Evolutionary conservation across 1,140 invertebrate genomes (phyloP).

Genomic region (Eumeta japonica): DNA sequence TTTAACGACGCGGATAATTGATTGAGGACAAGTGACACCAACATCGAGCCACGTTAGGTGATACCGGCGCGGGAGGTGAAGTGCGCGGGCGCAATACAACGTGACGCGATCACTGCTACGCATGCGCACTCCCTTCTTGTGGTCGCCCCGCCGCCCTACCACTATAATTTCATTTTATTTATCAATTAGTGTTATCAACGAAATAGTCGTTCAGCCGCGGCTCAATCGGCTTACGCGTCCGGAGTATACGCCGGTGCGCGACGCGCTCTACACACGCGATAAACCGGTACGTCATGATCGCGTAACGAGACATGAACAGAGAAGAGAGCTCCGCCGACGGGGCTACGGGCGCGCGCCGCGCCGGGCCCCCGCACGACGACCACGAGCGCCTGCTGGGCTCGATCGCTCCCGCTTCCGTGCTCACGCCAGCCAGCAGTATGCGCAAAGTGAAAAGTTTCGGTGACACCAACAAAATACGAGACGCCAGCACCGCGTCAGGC

Average conservation of each 20-base stretch:
- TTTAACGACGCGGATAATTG: no score
- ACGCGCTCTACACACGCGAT: conserved; percentile 39
- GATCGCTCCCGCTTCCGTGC: conserved; percentile 29
- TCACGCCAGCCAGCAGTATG: conserved; percentile 47
- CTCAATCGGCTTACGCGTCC: conserved; percentile 36
- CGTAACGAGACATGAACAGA: conserved; percentile 51
- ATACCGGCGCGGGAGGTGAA: no score
- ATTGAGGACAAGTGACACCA: no score
- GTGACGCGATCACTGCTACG: conserved; percentile 23
- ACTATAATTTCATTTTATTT: conserved; percentile 46
- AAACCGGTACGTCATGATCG: conserved; percentile 44
- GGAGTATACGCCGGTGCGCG: conserved; percentile 35
- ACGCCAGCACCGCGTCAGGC: conserved; percentile 42
- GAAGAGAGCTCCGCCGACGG: conserved; percentile 37
- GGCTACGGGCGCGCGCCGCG: conserved; percentile 38
- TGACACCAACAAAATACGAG: conserved; percentile 45
- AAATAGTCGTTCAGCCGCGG: conserved; percentile 32
- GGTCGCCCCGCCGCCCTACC: conserved; percentile 30
- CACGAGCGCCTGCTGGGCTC: conserved; percentile 35
- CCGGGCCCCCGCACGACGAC: conserved; percentile 40
- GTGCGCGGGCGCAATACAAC: conserved; percentile 30
- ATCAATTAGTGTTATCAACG: conserved; percentile 51
- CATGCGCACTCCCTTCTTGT: conserved; percentile 35
- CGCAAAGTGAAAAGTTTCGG: conserved; percentile 51
- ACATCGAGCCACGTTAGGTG: no score